Evolutionary conservation across 2,797 vertebrate species (phyloP), one percentile per base, ranked within the genome.

Genomic region (Malacoctenus gilli): DNA sequence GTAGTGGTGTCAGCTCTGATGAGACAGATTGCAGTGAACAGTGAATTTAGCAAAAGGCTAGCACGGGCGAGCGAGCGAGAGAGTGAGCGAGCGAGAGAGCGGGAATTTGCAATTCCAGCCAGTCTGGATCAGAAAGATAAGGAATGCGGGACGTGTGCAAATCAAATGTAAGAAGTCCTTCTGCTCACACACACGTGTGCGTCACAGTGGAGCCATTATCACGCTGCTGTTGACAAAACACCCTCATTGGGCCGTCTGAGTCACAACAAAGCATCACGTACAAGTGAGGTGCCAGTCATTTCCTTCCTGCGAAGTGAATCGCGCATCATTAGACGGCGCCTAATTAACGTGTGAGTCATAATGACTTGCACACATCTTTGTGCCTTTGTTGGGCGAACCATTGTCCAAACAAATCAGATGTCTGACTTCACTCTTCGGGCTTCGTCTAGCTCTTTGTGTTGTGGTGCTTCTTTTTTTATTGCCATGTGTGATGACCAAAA

Each of bases 1-100:
- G 56, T 68, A 58, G 51, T 75, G 69, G 47, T 32, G 56, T 61
- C 51, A 78, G 59, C 59, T 70, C 42, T 59, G 75, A 71, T 51
- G 68, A 69, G 71, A 63, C 35, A 19, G 73, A 63, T 64, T 63
- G 41, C 47, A 64, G 46, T 2, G 20, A 35, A 69, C 55, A 56
- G 36, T 46, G 31, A 44, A 68, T 56, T 44, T 42, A 43, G 42
- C 57, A 21, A 35, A 14, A 30, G 5, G 36, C 60, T 64, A 56
- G 55, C 20, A 18, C 23, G 28, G 21, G 25, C 39, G 49, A 16
- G 23, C 1, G 15, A 28, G 22, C 13, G 4, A n/a, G n/a, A n/a
- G n/a, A n/a, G n/a, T n/a, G n/a, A n/a, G n/a, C n/a, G n/a, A n/a
- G n/a, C n/a, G n/a, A n/a, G n/a, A n/a, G n/a, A n/a, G n/a, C n/a